Base-by-base conservation (phyloP, 2,113 vertebrate species). In the Nipponia nippon region DNA sequence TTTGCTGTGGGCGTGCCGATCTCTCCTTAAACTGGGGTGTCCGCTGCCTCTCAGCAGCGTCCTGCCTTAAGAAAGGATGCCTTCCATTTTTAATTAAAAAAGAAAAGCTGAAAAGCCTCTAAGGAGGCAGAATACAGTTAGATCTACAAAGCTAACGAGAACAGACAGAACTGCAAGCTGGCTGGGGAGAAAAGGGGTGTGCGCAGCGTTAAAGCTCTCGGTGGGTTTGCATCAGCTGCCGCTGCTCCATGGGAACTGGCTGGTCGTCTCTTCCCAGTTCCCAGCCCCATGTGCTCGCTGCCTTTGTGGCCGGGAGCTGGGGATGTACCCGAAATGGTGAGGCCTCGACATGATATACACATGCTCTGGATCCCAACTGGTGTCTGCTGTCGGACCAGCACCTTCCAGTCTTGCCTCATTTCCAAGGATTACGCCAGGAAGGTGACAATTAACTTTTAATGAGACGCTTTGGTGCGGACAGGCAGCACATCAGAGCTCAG, bases 291-390 rank as follows among this genome's bases (percentile, higher is more conserved):
- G 19, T n/a, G 18, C 42, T 38, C 1, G 1, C 32, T 58, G 55
- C 32, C 49, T 55, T 32, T 26, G 27, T 52, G 66, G 16, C 47
- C 8, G 4, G 29, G 50, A 61, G 25, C 63, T 2, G 3, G 77
- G 32, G 70, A 9, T 13, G 20, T 2, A 8, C 26, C n/a, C 7
- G 1, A 23, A 56, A 23, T 2, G 42, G 11, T 2, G 6, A 55
- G 34, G 15, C 32, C 53, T 53, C 0, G 3, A 32, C 30, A 16
- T 1, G 6, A 36, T 1, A 3, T 29, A 7, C 1, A 1, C 6
- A 0, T 5, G 13, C 53, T n/a, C 52, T 21, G 36, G 23, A 62
- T 75, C 36, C 66, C 49, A 16, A 6, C 29, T 2, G 30, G 59
- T 61, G 27, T 15, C 47, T 47, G 53, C 40, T n/a, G 69, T n/a